Evolutionary conservation across 2,797 vertebrate genomes (phyloP), one percentile per base, ranked within the genome.

Genomic region (Hypotaenidia okinawae): DNA sequence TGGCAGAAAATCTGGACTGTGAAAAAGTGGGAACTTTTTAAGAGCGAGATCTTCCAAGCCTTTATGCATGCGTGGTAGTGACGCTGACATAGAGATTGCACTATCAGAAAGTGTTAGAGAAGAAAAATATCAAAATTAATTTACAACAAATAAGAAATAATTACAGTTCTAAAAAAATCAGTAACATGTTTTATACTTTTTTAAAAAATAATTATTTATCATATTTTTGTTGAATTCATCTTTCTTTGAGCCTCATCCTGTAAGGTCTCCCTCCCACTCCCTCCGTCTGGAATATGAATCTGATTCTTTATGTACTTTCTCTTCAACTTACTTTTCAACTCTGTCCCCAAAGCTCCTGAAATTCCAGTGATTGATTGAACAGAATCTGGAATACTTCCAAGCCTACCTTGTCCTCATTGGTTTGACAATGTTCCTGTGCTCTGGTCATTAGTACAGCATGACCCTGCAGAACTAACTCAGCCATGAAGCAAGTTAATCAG

Each of bases 401-500:
- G 86, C 55, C 84, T 92, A 94, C 94, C 91, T 94, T 0, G 8
- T 91, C 87, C 93, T 94, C 70, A 95, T 90, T 95, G 96, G 95
- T 84, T 86, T 97, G 85, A 96, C 84, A 89, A 61, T 4, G 76
- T 87, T 94, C 64, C 91, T 90, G 82, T 57, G 93, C 87, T 95
- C 76, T 88, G 93, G 96, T 88, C 92, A 93, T 95, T 96, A 96
- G 95, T 77, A 94, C 96, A 89, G 91, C 87, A 87, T 88, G 95
- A 97, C 95, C 94, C 95, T 88, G 76, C 84, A 91, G 88, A 94
- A 95, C 86, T 90, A 95, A 97, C 95, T 97, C 95, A 95, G 94
- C 94, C 96, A 91, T 96, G 96, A 97, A 97, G 94, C 87, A 95
- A 96, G 97, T 97, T 97, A 97, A 97, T 97, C 95, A 97, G 95